Evolutionary conservation across 2,888 invertebrate species (phyloP).

Genomic region (Hirtodrosophila histrioides): DNA sequence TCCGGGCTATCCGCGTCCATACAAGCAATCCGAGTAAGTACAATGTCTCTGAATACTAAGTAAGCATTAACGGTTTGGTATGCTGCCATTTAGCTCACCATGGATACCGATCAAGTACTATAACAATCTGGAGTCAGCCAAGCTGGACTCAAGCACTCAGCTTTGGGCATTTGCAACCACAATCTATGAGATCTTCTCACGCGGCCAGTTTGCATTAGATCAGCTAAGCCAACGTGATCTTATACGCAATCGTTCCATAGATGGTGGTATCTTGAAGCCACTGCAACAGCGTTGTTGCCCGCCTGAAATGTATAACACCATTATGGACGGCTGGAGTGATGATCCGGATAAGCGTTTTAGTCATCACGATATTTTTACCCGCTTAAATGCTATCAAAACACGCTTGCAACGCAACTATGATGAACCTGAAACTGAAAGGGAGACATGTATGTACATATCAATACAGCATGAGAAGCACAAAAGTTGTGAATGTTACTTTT

Average conservation of each 20-base stretch:
- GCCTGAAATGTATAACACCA: slow-evolving; percentile 88
- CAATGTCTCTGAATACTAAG: too few relatives aligned
- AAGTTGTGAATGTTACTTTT: too few relatives aligned
- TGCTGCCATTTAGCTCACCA: slow-evolving; percentile 87
- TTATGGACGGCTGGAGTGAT: slow-evolving; percentile 93
- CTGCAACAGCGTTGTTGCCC: slow-evolving; percentile 90
- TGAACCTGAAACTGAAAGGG: slow-evolving; percentile 42
- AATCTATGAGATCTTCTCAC: slow-evolving; percentile 95
- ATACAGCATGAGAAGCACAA: too few relatives aligned
- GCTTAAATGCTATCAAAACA: slow-evolving; percentile 72
- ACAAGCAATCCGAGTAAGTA: slow-evolving; percentile 81
- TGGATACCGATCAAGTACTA: slow-evolving; percentile 96
- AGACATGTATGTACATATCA: slow-evolving; percentile 32
- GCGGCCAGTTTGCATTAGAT: slow-evolving; percentile 85
- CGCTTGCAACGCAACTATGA: slow-evolving; percentile 54
- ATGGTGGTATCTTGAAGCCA: slow-evolving; percentile 87
- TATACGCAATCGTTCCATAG: slow-evolving; percentile 50
- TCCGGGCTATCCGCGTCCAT: slow-evolving; percentile 89
- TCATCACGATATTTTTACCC: slow-evolving; percentile 91
- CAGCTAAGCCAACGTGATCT: slow-evolving; percentile 83
- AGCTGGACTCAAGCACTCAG: slow-evolving; percentile 90
- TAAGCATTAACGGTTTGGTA: too few relatives aligned
- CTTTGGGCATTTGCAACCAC: slow-evolving; percentile 97
- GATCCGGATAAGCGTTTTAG: slow-evolving; percentile 89
- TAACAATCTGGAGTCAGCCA: slow-evolving; percentile 88